These are phyloP conservation scores for Salvelinus alpinus DNA, from an alignment of 2,113 vertebrate genomes.

Conservation along the genomic window DNA sequence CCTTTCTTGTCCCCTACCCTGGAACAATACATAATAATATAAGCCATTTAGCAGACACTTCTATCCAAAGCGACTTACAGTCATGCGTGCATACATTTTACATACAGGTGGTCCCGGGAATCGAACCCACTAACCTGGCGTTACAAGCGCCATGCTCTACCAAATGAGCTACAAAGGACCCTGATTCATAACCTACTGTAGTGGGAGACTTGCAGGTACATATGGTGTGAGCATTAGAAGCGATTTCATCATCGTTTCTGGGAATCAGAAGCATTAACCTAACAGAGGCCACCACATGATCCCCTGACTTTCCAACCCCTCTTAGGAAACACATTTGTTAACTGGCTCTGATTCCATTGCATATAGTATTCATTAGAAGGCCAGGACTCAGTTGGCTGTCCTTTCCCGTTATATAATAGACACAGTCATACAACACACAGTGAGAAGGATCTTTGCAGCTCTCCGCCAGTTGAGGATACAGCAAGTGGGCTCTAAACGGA, in stretches of 20 bases:
- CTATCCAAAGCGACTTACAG: no score
- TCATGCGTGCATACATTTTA: no score
- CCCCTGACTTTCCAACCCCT: neutral
- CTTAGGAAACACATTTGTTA: constrained; percentile 6
- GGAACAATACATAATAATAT: neutral
- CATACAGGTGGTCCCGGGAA: no score
- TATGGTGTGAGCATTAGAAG: constrained; percentile 33
- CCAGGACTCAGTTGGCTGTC: no score
- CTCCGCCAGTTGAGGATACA: neutral
- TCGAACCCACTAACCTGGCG: no score
- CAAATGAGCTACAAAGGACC: no score
- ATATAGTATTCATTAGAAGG: neutral
- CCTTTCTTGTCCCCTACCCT: constrained; percentile 54
- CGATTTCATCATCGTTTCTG: constrained; percentile 46
- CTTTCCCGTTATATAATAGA: no score
- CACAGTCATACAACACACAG: no score
- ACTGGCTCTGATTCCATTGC: neutral
- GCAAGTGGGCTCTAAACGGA: neutral
- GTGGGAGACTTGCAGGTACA: constrained; percentile 10
- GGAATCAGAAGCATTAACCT: constrained; percentile 48
- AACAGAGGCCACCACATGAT: constrained; percentile 36
- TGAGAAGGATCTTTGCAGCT: neutral
- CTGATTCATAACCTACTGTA: constrained; percentile 11
- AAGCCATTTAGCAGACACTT: no score
- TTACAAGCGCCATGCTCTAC: no score